Percentiles rank a stretch among this genome's conserved stretches.
Conservation (phyloP, 92 coral and sea anemone genomes). For the Chrysogorgia sp. region DNA sequence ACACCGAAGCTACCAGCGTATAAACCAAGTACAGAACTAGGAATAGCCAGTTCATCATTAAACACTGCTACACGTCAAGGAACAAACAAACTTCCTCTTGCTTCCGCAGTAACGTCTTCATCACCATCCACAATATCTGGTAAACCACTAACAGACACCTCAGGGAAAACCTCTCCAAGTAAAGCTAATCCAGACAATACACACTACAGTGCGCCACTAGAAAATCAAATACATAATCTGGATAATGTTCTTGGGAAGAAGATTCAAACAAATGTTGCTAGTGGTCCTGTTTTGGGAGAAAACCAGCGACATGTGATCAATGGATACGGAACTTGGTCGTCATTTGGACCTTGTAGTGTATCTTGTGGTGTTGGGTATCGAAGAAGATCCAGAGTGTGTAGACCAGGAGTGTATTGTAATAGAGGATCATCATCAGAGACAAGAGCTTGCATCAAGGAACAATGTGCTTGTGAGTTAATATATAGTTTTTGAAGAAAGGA, state of each 20-base stretch:
- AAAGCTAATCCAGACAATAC: background rate
- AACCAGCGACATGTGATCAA: slow-evolving; percentile 54
- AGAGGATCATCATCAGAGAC: slow-evolving; percentile 71
- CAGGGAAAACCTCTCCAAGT: background rate
- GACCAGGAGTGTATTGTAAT: slow-evolving; percentile 67
- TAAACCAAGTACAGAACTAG: background rate
- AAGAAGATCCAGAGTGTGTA: slow-evolving; percentile 77
- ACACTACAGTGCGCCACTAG: slow-evolving; percentile 6
- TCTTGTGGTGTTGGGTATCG: slow-evolving; percentile 83
- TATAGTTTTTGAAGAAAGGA: no score
- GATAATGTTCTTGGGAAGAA: slow-evolving; percentile 2
- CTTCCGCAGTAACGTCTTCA: background rate
- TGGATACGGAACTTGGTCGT: slow-evolving; percentile 77
- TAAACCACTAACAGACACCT: background rate
- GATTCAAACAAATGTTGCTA: background rate
- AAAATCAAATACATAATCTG: slow-evolving; percentile 7
- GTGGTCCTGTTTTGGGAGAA: slow-evolving; percentile 32
- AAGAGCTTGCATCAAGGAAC: slow-evolving; percentile 81
- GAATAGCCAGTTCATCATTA: background rate
- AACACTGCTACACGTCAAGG: slow-evolving; percentile 17
- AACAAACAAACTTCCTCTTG: background rate
- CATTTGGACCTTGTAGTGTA: slow-evolving; percentile 79
- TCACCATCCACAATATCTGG: background rate
- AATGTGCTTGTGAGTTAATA: slow-evolving; percentile 73
- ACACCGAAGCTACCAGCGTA: background rate